Base-by-base conservation (phyloP, 2,888 invertebrate species). In the Slavum lentiscoides region DNA sequence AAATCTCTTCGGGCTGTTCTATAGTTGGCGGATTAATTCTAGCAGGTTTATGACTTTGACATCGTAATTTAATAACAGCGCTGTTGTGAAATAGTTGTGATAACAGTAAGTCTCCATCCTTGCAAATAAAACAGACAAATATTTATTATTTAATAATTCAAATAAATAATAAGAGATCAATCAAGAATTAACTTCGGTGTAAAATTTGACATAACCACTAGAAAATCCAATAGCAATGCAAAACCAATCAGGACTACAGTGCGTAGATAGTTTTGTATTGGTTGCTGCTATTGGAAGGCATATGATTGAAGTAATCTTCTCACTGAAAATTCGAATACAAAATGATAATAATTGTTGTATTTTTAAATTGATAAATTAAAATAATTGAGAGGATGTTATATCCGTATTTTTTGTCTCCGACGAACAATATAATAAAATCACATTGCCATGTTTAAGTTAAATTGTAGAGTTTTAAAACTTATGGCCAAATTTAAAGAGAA, bases 191-290 rank as follows among this genome's bases (percentile, higher is more conserved):
- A 89, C 89, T 86, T 97, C 96, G 2, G 95, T 95, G 86, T 95
- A 97, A 87, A 97, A 95, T 83, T 93, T 89, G 17, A 97, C 89
- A 87, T 89, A 90, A 23, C 98, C 98, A 84, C 94, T 92, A 84
- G 91, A 91, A 85, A 94, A 93, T 19, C 97, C 98, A 82, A 96
- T 90, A 82, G 93, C 91, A 82, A 97, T 90, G 86, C 96, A 96
- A 19, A 95, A 96, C 97, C 97, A 98, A 86, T 98, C 97, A 43
- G 94, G 91, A 9, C 91, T 91, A 85, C 92, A 88, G 67, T 89
- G 88, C 19, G 88, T 87, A 83, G 89, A 88, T 66, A 87, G 84
- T 84, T 86, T 88, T 74, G 88, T 88, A 82, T 88, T 86, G n/a
- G 88, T 87, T 66, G 88, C 87, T 75, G 88, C 86, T 19, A 90